These are phyloP conservation scores for Oceanodroma leucorhoa DNA, from an alignment of 2,797 vertebrate genomes.

Conservation along the genomic window DNA sequence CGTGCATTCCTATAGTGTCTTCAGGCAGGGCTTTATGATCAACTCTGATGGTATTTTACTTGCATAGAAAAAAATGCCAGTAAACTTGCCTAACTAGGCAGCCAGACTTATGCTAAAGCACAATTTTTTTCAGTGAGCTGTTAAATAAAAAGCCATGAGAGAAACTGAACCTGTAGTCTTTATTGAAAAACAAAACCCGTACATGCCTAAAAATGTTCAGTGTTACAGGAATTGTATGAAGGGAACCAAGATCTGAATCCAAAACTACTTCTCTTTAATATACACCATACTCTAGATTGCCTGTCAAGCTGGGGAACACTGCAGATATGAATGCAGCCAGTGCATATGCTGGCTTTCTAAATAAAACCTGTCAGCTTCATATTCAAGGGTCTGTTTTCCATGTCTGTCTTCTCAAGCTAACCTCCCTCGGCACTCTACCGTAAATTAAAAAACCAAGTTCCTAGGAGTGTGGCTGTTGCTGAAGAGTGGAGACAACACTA, in stretches of 20 bases:
- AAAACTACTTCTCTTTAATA: constrained; percentile 27
- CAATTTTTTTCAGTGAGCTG: constrained; percentile 26
- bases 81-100: constrained; percentile 4
- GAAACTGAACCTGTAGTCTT: background rate
- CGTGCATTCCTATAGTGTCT: background rate
- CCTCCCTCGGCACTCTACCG: background rate
- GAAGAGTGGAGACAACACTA: background rate
- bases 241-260: constrained; percentile 28
- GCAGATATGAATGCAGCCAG: constrained; percentile 50
- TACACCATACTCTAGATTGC: constrained; percentile 18
- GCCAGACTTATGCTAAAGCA: constrained; percentile 42
- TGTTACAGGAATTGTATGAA: constrained; percentile 31
- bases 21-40: background rate
- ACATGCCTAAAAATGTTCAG: constrained; percentile 33
- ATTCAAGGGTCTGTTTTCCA: constrained; percentile 48
- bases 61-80: background rate
- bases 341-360: constrained; percentile 70
- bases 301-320: constrained; percentile 39
- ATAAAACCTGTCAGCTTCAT: constrained; percentile 65
- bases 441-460: background rate
- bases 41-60: background rate
- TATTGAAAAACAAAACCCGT: constrained; percentile 57
- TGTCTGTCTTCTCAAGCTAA: constrained; percentile 19
- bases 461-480: background rate
- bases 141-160: constrained; percentile 32